phyloP scores from a whole-genome alignment of 2,888 invertebrate species.

The Chrysolina americana region DNA sequence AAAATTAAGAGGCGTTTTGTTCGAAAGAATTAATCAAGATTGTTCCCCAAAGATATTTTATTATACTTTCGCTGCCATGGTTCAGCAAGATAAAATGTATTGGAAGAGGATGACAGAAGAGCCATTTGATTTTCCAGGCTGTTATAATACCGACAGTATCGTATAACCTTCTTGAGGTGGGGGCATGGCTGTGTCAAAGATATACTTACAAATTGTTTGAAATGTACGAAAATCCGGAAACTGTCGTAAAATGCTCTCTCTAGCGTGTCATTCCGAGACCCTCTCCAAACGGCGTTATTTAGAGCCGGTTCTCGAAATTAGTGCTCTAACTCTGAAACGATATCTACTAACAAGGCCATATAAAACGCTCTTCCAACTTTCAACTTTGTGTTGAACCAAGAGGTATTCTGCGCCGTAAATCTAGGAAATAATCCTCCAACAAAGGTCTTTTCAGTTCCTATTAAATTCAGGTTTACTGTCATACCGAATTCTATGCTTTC shows the following conservation, averaged over 20 bases:
- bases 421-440: slow-evolving; percentile 40
- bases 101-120: too few species aligned
- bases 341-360: slow-evolving; percentile 24
- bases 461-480: slow-evolving; percentile 45
- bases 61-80: too few species aligned
- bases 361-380: slow-evolving; percentile 12
- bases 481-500: slow-evolving; percentile 37
- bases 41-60: too few species aligned
- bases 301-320: neutral
- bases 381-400: slow-evolving; percentile 20
- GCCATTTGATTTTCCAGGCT: too few species aligned
- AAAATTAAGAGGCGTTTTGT: too few species aligned
- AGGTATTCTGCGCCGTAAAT: slow-evolving; percentile 33
- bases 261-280: neutral
- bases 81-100: too few species aligned
- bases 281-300: neutral
- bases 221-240: neutral
- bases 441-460: slow-evolving; percentile 43
- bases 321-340: neutral
- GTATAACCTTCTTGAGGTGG: too few species aligned
- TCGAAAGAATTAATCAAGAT: too few species aligned
- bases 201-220: neutral
- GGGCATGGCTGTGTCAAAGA: too few species aligned
- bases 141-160: too few species aligned
- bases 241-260: slow-evolving; percentile 5